Base-by-base conservation (phyloP, 2,113 vertebrate genomes). In the Salvelinus namaycush region DNA sequence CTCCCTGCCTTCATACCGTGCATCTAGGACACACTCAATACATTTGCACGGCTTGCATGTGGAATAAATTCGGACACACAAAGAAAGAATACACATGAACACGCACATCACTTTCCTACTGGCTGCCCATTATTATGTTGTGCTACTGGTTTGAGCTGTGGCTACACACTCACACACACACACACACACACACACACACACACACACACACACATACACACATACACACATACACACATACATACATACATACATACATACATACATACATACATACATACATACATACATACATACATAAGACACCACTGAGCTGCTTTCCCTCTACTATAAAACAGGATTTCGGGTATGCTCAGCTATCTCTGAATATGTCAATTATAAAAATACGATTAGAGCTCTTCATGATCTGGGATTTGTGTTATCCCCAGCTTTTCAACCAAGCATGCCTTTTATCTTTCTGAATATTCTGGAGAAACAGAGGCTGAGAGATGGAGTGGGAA, bases 351-450 rank as follows among this genome's bases (percentile, higher is more conserved):
- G 16, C 86, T 86, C 8, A 60, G 70, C 83, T 85, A 86, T 87
- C 84, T 83, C 78, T 51, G 49, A 80, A 82, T 83, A 80, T 66
- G 75, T 88, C 90, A 87, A 86, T 90, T 89, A 86, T 80, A 81
- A 88, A 87, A 86, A 89, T 84, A 73, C 62, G 79, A 90, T 89
- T 89, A 89, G 73, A 73, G 79, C 79, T 59, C 77, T 80, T 80
- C 76, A 83, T 86, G 75, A 83, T 76, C 65, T 71, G 73, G 83
- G 86, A 86, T 89, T 87, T 82, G 78, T 88, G 85, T 88, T 89
- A 87, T 84, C 39, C 39, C 8, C 39, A 12, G 39, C 39, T 11
- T 44, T 44, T 44, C 39, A 44, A 49, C 39, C 39, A 13, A 48
- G 68, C 6, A 29, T 44, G 31, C 24, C 24, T 67, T 67, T 31